These are phyloP conservation scores for Pristionchus fissidentatus DNA, from an alignment of 2,888 invertebrate species.

Conservation along the genomic window DNA sequence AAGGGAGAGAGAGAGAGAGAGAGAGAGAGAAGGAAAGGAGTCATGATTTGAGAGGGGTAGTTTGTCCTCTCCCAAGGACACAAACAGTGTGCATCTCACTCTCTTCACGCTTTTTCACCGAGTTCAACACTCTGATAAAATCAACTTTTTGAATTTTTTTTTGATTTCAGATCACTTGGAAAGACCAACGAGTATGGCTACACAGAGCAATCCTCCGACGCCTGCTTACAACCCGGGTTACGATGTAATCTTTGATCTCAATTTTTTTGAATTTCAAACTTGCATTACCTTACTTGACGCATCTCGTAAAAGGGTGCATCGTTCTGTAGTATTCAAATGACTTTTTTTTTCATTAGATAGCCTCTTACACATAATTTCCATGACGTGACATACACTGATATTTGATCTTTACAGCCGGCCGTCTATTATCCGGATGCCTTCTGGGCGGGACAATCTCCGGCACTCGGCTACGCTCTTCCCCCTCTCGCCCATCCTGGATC, in stretches of 20 bases:
- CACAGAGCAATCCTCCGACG: not conserved
- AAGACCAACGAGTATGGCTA: slow-evolving; percentile 26
- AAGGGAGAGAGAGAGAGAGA: no score
- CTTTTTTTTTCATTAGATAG: not conserved
- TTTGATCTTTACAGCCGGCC: not conserved
- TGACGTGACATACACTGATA: not conserved
- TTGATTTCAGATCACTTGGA: not conserved
- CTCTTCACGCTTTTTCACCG: not conserved
- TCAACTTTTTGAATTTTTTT: not conserved
- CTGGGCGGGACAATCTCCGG: not conserved
- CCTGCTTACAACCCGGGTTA: not conserved
- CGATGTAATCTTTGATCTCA: not conserved
- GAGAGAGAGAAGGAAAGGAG: not conserved
- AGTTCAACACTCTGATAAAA: not conserved
- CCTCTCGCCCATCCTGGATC: not conserved
- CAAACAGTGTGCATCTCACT: not conserved
- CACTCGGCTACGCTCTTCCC: not conserved
- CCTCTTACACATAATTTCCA: not conserved
- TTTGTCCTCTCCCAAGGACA: slow-evolving; percentile 36
- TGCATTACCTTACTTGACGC: no score
- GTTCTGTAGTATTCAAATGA: not conserved
- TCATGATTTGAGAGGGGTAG: not conserved
- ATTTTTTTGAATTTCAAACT: no score
- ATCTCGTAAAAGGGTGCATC: no score
- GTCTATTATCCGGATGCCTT: not conserved